Conservation (phyloP, 2,888 invertebrate genomes). For the Branchellion lobata region DNA sequence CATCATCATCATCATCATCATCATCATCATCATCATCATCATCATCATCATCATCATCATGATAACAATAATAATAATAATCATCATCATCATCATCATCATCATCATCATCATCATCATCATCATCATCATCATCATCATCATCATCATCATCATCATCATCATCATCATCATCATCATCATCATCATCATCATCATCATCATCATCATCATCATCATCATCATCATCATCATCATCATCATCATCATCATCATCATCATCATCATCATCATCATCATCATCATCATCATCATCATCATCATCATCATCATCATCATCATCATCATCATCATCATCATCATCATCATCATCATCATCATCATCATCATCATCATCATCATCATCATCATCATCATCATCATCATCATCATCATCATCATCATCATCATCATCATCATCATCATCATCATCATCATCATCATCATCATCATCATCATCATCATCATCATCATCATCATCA, state of each 20-base stretch:
- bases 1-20: conserved; percentile 35
- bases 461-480: conserved; percentile 32
- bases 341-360: conserved; percentile 32
- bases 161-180: conserved; percentile 29
- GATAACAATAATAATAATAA: too few species aligned
- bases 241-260: not conserved
- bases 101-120: conserved; percentile 35
- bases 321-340: conserved; percentile 37
- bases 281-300: conserved; percentile 32
- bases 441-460: conserved; percentile 33
- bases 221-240: conserved; percentile 23
- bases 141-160: conserved; percentile 28
- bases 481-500: not conserved
- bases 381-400: conserved; percentile 36
- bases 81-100: conserved; percentile 41
- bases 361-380: conserved; percentile 29
- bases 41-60: conserved; percentile 42
- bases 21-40: conserved; percentile 38
- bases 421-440: conserved; percentile 34
- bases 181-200: conserved; percentile 33
- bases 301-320: conserved; percentile 35
- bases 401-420: conserved; percentile 27
- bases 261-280: not conserved
- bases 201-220: conserved; percentile 37
- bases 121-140: conserved; percentile 15